Base-by-base conservation (phyloP, 2,888 invertebrate genomes). In the Myopa tessellatipennis region DNA sequence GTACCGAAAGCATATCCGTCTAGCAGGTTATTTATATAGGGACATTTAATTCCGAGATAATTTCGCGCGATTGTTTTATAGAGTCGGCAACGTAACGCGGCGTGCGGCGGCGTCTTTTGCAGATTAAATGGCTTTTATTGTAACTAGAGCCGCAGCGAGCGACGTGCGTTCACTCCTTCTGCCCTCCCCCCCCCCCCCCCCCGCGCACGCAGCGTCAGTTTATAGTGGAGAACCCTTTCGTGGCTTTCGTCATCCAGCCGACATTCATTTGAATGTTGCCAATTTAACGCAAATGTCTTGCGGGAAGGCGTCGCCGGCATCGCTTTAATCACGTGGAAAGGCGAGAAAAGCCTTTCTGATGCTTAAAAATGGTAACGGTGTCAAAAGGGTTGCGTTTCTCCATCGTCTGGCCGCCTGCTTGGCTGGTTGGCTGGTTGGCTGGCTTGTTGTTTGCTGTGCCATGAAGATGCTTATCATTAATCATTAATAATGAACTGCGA, bases 401-500 rank as follows among this genome's bases (percentile, higher is more conserved):
- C 81, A 82, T 83, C 85, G 81, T 81, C 81, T 65, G 14, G 26
- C 63, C 61, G 73, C 6, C 61, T 45, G 45, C 7, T 8, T 10
- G 45, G 63, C 71, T 58, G 68, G 60, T 78, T 82, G 81, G 83
- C 75, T 81, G 36, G 58, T 65, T 63, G 63, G 26, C 67, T 55
- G 4, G 61, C 63, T 74, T 18, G 74, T 52, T 50, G 60, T 67
- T 61, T 77, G 78, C 74, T 79, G 72, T 55, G 63, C 61, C 70
- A 77, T 79, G 79, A 79, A 79, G 81, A 79, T 84, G 85, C 87
- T 86, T 87, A 87, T 87, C 87, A 88, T 87, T 88, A 88, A 87
- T 87, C 87, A 87, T 87, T 87, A 86, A 87, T 87, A 87, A 87
- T 87, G 87, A 85, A 85, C 85, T 84, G 83, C 82, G 83, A 82